Evolutionary conservation across 92 coral and sea anemone genomes (phyloP).

Genomic region (Parazoanthus darwini): DNA sequence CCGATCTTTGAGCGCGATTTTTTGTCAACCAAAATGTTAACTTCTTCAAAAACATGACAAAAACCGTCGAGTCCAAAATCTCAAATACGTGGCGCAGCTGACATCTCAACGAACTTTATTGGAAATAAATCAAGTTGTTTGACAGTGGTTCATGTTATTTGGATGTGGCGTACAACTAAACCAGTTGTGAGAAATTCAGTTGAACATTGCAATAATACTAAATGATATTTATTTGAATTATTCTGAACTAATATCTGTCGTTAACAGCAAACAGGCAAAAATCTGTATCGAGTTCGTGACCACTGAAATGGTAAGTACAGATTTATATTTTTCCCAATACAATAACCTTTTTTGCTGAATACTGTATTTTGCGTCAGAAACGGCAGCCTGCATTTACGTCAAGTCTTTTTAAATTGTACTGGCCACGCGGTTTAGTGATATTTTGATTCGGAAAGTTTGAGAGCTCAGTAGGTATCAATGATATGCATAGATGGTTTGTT

Average conservation of each 20-base stretch:
- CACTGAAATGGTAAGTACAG: not conserved
- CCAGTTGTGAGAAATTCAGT: too few species aligned
- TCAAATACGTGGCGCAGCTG: not conserved
- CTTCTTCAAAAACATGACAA: too few species aligned
- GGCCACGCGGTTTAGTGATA: conserved; percentile 6
- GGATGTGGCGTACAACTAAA: not conserved
- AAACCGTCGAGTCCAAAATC: too few species aligned
- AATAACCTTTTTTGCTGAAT: not conserved
- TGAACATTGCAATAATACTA: not conserved
- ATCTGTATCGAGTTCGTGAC: too few species aligned
- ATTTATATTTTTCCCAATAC: not conserved
- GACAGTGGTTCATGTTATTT: not conserved
- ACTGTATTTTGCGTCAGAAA: not conserved
- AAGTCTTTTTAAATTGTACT: not conserved
- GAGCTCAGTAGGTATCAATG: conserved; percentile 31
- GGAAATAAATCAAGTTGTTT: not conserved
- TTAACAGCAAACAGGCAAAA: not conserved
- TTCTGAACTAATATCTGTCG: not conserved
- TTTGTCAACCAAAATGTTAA: too few species aligned
- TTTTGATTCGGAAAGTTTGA: conserved; percentile 34
- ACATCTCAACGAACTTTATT: not conserved
- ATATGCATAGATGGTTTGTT: not conserved
- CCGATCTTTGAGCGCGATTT: too few species aligned
- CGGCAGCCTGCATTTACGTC: not conserved
- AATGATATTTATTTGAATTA: not conserved